Base-by-base conservation (phyloP, 2,888 invertebrate genomes). In the Cotesia congregata region DNA sequence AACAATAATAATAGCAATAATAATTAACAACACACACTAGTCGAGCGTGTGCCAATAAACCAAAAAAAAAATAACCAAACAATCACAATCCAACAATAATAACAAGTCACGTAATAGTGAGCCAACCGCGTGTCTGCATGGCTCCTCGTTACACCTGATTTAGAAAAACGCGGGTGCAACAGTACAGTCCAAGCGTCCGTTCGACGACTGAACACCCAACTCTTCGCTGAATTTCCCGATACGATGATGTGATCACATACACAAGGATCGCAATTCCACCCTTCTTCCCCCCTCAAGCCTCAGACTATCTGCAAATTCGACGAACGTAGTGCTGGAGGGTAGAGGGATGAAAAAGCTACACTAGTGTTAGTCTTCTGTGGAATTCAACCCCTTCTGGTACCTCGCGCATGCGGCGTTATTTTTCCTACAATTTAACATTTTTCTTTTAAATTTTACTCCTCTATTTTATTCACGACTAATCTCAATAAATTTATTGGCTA, bases 61-160 rank as follows among this genome's bases (percentile, higher is more conserved):
- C 12, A 2, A 50, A 6, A 50, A 50, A 12, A 50, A 50, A 50
- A 50, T 1, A 4, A 30, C 40, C 50, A 41, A 39, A 12, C 9
- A 65, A 65, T 65, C 6, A 20, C 38, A 65, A 65, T 65, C 30
- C 30, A 65, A 73, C 64, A 67, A 50, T 50, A 60, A 17, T 65
- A 39, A 73, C 73, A 60, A 77, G 70, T 77, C 74, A 77, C 77
- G 67, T 71, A 71, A 30, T 0, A 30, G 30, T 30, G 30, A 77
- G 74, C 77, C 74, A 77, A 74, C 67, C 77, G 71, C 59, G 64
- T 74, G 65, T 77, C 69, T 74, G 67, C 77, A 77, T 77, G 67
- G 70, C 74, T 71, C 20, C n/a, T 41, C 50, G 68, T 62, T 61
- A 70, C 70, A 50, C 65, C 73, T 40, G 69, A 50, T 50, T 20